Percentiles rank a stretch among this genome's conserved stretches.
Conservation (phyloP, 30 jellyfish, hydroid and myxozoan species). For the Aurelia aurita complex sp. Pacific region DNA sequence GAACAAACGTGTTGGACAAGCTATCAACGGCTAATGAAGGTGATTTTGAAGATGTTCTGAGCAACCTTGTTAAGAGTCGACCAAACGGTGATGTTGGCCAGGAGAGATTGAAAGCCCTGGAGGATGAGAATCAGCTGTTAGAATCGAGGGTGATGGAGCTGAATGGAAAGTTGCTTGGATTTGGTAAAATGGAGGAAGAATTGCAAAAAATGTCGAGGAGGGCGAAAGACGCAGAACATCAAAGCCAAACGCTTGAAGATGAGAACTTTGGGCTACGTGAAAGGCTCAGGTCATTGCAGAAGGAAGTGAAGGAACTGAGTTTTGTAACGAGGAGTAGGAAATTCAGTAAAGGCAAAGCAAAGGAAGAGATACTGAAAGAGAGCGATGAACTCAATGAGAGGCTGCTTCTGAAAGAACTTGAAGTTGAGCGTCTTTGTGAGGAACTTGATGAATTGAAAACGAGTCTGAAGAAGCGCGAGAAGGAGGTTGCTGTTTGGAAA, state of each 20-base stretch:
- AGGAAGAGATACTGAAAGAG: constrained; percentile 38
- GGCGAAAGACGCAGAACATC: constrained; percentile 17
- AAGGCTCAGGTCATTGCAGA: constrained; percentile 41
- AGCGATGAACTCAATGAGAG: constrained; percentile 54
- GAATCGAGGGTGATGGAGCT: constrained; percentile 9
- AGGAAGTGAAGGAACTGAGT: constrained; percentile 47
- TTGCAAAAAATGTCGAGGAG: constrained; percentile 2
- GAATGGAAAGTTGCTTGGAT: constrained; percentile 6
- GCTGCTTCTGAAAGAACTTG: constrained; percentile 63
- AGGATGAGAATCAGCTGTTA: constrained; percentile 23
- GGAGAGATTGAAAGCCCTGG: neutral
- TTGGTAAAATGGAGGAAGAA: constrained; percentile 17
- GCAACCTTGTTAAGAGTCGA: neutral
- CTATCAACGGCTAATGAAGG: neutral
- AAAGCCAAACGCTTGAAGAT: constrained; percentile 46
- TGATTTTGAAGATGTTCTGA: neutral
- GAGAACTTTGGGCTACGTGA: constrained; percentile 49
- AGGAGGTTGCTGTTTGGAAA: constrained; percentile 36
- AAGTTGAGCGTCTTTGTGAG: constrained; percentile 59
- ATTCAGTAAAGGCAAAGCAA: constrained; percentile 10
- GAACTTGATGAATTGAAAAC: constrained; percentile 32
- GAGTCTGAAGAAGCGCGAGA: constrained; percentile 20
- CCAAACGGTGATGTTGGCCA: neutral
- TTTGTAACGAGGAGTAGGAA: constrained; percentile 20
- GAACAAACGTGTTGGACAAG: constrained; percentile 6